Percentiles rank a stretch among this genome's conserved stretches.
phyloP scores from a whole-genome alignment of 2,113 vertebrate species.

The Grus americana region DNA sequence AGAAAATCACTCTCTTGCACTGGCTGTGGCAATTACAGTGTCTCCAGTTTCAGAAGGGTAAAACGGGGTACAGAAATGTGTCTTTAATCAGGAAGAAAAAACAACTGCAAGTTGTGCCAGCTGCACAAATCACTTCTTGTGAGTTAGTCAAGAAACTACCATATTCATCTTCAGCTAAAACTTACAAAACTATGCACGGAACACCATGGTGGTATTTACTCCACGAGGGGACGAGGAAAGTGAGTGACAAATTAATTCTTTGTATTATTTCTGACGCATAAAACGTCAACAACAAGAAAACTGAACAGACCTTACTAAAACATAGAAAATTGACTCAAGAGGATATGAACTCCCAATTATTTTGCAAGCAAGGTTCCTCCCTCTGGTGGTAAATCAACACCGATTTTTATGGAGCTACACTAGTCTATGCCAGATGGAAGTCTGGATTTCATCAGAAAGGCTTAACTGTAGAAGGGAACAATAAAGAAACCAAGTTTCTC shows the following conservation, averaged over 20 bases:
- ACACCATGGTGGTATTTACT: neutral
- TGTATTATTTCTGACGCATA: neutral
- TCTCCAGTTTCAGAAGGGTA: neutral
- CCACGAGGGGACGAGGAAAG: neutral
- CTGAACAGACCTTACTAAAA: neutral
- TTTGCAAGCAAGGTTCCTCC: neutral
- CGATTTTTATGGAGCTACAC: neutral
- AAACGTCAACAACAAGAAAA: neutral
- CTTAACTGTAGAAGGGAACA: neutral
- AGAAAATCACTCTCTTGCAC: fast-evolving
- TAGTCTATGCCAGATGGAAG: neutral
- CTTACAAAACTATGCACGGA: fast-evolving
- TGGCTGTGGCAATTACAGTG: neutral
- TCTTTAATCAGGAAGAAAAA: neutral
- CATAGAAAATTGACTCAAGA: neutral
- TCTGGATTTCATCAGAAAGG: conserved; percentile 16
- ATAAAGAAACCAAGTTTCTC: neutral
- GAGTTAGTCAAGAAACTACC: neutral
- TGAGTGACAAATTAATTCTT: neutral
- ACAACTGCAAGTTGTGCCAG: neutral
- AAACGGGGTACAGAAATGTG: neutral
- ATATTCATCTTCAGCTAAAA: neutral
- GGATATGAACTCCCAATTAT: neutral
- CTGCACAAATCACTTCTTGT: neutral
- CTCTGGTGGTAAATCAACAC: neutral